A percentile compares a stretch with the other conserved stretches of the same genome.
phyloP scores from a whole-genome alignment of 2,113 vertebrate species.

The Charina bottae region DNA sequence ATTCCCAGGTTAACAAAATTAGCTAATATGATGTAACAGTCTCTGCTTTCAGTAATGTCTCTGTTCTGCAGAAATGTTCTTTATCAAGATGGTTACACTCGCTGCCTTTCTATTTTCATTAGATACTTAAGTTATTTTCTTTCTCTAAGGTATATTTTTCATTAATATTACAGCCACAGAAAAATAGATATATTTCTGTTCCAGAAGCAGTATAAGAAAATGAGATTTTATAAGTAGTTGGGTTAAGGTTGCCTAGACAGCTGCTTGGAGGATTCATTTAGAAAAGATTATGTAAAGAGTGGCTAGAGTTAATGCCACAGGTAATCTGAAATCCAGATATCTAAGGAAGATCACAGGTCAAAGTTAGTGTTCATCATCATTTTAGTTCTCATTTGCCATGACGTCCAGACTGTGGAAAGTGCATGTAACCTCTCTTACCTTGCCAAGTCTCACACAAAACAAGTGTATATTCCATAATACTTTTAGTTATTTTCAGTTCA shows the following conservation, averaged over 20 bases:
- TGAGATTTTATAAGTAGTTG: background rate
- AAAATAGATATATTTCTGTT: background rate
- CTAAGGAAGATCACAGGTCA: background rate
- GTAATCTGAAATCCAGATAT: background rate
- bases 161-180: background rate
- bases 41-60: background rate
- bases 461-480: background rate
- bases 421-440: background rate
- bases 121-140: conserved; percentile 4
- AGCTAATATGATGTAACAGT: background rate
- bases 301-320: background rate
- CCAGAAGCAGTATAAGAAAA: background rate
- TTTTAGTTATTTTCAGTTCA: background rate
- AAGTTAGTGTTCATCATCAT: background rate
- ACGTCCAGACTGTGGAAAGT: background rate
- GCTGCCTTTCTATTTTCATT: background rate
- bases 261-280: background rate
- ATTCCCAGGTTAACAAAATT: background rate
- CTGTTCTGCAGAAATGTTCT: background rate
- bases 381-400: background rate
- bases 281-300: background rate
- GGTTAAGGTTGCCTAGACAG: background rate
- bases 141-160: background rate
- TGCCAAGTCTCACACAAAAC: background rate
- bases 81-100: background rate